Conservation (phyloP, 2,797 vertebrate genomes). For the Pseudotriccus pelzelni region DNA sequence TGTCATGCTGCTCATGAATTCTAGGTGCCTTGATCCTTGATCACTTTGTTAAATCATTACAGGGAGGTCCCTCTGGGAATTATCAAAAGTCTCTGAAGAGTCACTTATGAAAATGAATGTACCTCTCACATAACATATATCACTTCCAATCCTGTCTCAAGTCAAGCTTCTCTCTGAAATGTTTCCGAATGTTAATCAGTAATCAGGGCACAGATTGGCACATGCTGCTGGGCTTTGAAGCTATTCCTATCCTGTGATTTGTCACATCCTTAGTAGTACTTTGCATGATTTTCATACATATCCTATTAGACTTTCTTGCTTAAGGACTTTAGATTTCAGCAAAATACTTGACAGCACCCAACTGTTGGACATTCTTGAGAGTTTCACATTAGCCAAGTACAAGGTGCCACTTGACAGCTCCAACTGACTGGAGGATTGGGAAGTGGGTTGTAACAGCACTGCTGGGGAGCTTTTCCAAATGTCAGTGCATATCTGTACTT, state of each 20-base stretch:
- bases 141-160: constrained; percentile 34
- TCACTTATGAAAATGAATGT: constrained; percentile 50
- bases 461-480: constrained; percentile 21
- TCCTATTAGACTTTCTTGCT: constrained; percentile 56
- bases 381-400: constrained; percentile 25
- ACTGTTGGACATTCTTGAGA: constrained; percentile 59
- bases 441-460: constrained; percentile 1
- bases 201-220: constrained; percentile 61
- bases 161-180: constrained; percentile 37
- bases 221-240: constrained; percentile 67
- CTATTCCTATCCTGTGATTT: constrained; percentile 45
- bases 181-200: constrained; percentile 32
- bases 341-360: constrained; percentile 63
- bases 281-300: constrained; percentile 46
- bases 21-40: constrained; percentile 65
- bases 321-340: constrained; percentile 59
- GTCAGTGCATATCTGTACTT: background rate
- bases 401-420: constrained; percentile 55
- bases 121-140: constrained; percentile 36
- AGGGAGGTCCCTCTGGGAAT: constrained; percentile 52
- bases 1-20: constrained; percentile 53
- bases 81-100: constrained; percentile 61
- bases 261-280: constrained; percentile 46
- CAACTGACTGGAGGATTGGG: constrained; percentile 37
- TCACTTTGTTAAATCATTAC: constrained; percentile 67